Percentiles rank a stretch among this genome's conserved stretches.
Conservation (phyloP, 2,113 vertebrate species). For the Nibea coibor region DNA sequence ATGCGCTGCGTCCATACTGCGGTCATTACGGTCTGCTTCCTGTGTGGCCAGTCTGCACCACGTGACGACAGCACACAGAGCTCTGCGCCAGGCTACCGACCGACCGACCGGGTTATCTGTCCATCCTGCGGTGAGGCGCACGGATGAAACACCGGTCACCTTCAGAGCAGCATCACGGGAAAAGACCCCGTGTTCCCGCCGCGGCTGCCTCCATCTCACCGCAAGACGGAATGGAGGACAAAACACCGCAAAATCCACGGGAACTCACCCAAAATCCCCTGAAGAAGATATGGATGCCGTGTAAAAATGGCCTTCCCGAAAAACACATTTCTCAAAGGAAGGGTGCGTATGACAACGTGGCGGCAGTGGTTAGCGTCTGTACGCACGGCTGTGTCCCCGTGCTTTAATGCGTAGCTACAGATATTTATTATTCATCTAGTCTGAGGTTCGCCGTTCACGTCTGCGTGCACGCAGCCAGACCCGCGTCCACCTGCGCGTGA, state of each 20-base stretch:
- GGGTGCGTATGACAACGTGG: constrained; percentile 81
- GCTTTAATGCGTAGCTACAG: background rate
- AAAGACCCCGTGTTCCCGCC: constrained; percentile 53
- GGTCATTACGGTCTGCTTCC: constrained; percentile 24
- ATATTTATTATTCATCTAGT: background rate
- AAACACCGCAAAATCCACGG: constrained; percentile 71
- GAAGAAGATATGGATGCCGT: constrained; percentile 95
- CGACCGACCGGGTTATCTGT: background rate
- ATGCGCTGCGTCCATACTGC: background rate
- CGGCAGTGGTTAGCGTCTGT: background rate
- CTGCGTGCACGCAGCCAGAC: background rate
- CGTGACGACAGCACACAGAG: constrained; percentile 34
- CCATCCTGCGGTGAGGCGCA: constrained; percentile 12
- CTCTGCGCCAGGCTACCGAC: background rate
- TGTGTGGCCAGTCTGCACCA: constrained; percentile 17
- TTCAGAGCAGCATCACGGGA: constrained; percentile 68
- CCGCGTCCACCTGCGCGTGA: too few species aligned
- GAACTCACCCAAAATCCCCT: constrained; percentile 93
- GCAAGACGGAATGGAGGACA: constrained; percentile 67
- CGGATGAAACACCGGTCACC: constrained; percentile 76
- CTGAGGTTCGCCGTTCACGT: background rate
- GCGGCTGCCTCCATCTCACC: constrained; percentile 36
- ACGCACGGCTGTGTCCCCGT: background rate
- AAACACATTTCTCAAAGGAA: constrained; percentile 89
- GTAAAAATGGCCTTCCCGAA: constrained; percentile 90